Evolutionary conservation across 2,113 vertebrate genomes (phyloP).

Genomic region (Sitta europaea): DNA sequence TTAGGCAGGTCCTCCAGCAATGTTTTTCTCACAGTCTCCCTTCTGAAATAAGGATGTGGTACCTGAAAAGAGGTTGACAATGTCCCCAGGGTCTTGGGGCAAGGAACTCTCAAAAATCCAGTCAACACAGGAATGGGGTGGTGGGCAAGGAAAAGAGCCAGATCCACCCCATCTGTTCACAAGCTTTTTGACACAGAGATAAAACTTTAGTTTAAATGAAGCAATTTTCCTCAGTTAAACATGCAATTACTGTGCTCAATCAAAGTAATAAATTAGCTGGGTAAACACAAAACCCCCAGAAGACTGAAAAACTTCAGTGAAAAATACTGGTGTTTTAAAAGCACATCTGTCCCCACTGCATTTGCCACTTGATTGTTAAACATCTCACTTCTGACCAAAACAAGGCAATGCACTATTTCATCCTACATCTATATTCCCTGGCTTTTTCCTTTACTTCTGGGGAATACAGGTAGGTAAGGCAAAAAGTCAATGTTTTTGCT

Average conservation of each 20-base stretch:
- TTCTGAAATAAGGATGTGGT: neutral
- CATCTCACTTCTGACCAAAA: neutral
- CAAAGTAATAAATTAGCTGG: neutral
- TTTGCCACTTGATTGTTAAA: neutral
- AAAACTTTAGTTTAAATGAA: neutral
- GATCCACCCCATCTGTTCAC: neutral
- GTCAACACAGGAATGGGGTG: fast-evolving
- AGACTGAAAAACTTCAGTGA: neutral
- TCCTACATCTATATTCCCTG: neutral
- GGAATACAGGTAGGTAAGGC: fast-evolving
- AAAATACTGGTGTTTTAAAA: neutral
- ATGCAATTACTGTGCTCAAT: neutral
- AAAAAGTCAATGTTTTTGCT: neutral
- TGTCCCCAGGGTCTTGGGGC: neutral
- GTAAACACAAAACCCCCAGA: neutral
- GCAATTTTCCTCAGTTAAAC: neutral
- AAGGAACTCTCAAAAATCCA: neutral
- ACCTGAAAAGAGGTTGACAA: neutral
- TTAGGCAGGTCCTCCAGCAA: neutral
- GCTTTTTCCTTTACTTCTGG: neutral
- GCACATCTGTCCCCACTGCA: neutral
- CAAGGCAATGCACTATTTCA: neutral
- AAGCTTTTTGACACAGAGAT: neutral
- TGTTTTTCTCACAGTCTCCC: neutral
- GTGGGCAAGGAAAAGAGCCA: neutral